These are phyloP conservation scores for Arbacia lixula DNA, from an alignment of 53 echinoderm and acorn worm species.

Conservation along the genomic window DNA sequence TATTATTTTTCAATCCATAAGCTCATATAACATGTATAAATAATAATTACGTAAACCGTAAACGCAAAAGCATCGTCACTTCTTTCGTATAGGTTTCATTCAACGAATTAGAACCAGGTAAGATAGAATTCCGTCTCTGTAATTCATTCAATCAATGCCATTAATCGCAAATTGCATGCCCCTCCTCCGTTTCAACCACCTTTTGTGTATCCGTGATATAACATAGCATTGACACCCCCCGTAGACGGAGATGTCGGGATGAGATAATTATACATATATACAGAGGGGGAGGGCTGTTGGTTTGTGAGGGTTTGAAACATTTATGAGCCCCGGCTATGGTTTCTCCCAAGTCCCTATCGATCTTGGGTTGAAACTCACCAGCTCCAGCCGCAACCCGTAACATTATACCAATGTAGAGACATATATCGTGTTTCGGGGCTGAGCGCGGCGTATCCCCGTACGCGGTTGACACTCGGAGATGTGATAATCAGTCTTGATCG, in stretches of 20 bases:
- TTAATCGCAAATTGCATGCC: too few relatives aligned
- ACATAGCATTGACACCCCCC: too few relatives aligned
- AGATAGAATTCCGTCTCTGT: too few relatives aligned
- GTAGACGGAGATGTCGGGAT: slow-evolving; percentile 15
- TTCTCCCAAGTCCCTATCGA: neutral
- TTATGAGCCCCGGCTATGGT: slow-evolving; percentile 29
- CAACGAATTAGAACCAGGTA: too few relatives aligned
- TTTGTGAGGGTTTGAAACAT: slow-evolving; percentile 51
- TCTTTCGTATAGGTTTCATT: too few relatives aligned
- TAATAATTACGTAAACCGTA: too few relatives aligned
- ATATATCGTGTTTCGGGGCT: slow-evolving; percentile 19
- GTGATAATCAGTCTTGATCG: slow-evolving; percentile 39
- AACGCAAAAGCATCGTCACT: too few relatives aligned
- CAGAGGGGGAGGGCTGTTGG: slow-evolving; percentile 18
- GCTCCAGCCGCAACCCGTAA: neutral
- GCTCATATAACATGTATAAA: too few relatives aligned
- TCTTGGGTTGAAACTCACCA: slow-evolving; percentile 17
- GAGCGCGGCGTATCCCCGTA: slow-evolving; percentile 11
- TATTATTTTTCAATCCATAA: too few relatives aligned
- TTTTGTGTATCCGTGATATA: too few relatives aligned
- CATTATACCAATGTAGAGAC: slow-evolving; percentile 36
- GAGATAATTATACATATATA: slow-evolving; percentile 35
- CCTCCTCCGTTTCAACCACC: too few relatives aligned
- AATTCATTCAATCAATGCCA: too few relatives aligned
- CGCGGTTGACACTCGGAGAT: slow-evolving; percentile 28